Base-by-base conservation (phyloP, 2,797 vertebrate genomes). In the Moxostoma hubbsi region DNA sequence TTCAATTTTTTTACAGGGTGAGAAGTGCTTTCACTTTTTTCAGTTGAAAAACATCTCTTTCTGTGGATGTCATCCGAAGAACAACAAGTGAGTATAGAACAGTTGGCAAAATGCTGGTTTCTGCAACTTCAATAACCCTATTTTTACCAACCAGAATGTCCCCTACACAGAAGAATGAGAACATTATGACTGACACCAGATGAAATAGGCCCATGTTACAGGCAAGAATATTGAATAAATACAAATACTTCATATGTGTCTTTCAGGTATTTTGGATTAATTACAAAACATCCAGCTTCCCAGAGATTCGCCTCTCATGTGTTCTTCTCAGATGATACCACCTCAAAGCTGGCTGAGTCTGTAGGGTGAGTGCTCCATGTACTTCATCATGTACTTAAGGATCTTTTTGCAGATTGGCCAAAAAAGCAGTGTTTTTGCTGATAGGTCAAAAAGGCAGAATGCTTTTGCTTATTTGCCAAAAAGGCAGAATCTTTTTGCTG, bases 21-120 rank as follows among this genome's bases (percentile, higher is more conserved):
- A 97, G 72, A 95, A 94, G 82, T 99, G 96, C 92, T 98, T 95
- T 88, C 95, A 99, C 89, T 98, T 97, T 91, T 99, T 98, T 91
- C 96, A 98, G 92, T 87, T 99, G 93, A 99, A 98, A 91, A 99
- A 99, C 90, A 96, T 99, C 86, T 99, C 97, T 0, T 99, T 98
- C 92, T 99, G 97, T 0, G 97, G 97, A 81, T 97, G 96, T 87
- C 97, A 98, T 87, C 97, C 97, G 68, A 96, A 96, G 84, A 96
- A 97, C 91, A 98, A 93, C 93, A 97, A 95, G 97, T 98, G 84
- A 94, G 88, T 90, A 0, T 65, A 53, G 7, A 45, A 54, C 51
- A 15, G 8, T 45, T 51, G 11, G n/a, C n/a, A n/a, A n/a, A n/a
- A n/a, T n/a, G n/a, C n/a, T n/a, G n/a, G n/a, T 71, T 4, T 63